Conservation (phyloP, 1,140 invertebrate species). For the Dolichoris vasculosae region DNA sequence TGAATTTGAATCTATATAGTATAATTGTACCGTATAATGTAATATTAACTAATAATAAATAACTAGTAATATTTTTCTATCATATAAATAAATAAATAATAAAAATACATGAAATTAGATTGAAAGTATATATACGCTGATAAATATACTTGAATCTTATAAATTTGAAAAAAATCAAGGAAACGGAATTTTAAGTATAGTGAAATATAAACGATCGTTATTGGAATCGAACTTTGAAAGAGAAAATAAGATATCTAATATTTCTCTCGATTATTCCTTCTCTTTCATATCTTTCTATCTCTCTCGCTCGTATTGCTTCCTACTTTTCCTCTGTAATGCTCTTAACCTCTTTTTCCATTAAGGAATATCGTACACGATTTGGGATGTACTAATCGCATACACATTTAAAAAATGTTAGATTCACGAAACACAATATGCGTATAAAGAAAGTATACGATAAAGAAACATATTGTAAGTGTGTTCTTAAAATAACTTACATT, state of each 20-base stretch:
- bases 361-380: background rate
- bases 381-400: background rate
- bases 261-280: background rate
- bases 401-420: background rate
- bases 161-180: too few species aligned
- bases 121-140: too few species aligned
- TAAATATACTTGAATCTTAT: too few species aligned
- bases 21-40: background rate
- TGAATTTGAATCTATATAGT: background rate
- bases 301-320: background rate
- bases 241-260: background rate
- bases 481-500: background rate
- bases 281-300: background rate
- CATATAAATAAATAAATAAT: too few species aligned
- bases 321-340: background rate
- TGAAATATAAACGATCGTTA: too few species aligned
- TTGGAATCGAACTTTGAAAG: too few species aligned
- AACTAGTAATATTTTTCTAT: too few species aligned
- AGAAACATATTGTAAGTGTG: background rate
- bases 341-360: background rate
- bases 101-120: too few species aligned
- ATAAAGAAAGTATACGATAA: background rate
- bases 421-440: background rate
- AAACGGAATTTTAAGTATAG: too few species aligned
- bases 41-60: background rate